Base-by-base conservation (phyloP, 2,888 invertebrate species). In the Chromoteleia sp. region DNA sequence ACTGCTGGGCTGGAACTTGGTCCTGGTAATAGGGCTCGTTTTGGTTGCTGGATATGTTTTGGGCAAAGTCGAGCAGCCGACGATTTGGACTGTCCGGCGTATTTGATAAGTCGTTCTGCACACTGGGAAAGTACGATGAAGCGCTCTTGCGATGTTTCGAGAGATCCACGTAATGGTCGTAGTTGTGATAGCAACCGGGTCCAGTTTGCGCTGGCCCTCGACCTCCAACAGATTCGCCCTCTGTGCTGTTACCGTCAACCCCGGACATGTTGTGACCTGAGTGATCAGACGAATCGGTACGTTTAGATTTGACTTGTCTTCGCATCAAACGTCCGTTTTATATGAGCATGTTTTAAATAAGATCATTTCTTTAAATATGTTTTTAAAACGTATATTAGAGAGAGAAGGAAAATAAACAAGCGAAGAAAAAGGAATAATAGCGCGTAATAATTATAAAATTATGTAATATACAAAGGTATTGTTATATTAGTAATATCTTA, bases 221-320 rank as follows among this genome's bases (percentile, higher is more conserved):
- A 81, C 92, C 92, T 78, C 92, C 92, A 63, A 92, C 92, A 77
- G 93, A 93, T 85, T 94, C 94, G 87, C 94, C 95, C 89, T 96
- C 96, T 88, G 96, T 94, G 92, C 97, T 97, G 93, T 96, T 96
- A 89, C 96, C 96, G 93, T 97, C 97, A 91, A 94, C 95, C 93
- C 97, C 96, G 92, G 97, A 96, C 94, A 97, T 94, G 94, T 97
- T 97, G 95, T 97, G 97, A 94, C 97, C 97, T 97, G 95, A 8
- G 84, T 84, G 79, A 81, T 82, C 76, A 77, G 33, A 71, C 17
- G 1, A 41, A 15, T 14, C 15, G n/a, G n/a, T n/a, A n/a, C n/a
- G n/a, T n/a, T n/a, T n/a, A n/a, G n/a, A n/a, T n/a, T n/a, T n/a
- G n/a, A n/a, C n/a, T n/a, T n/a, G n/a, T n/a, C n/a, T n/a, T n/a